Percentiles rank a stretch among this genome's conserved stretches.
These are phyloP conservation scores for Melanotaenia maccullochi DNA, from an alignment of 2,797 vertebrate genomes.

Conservation along the genomic window DNA sequence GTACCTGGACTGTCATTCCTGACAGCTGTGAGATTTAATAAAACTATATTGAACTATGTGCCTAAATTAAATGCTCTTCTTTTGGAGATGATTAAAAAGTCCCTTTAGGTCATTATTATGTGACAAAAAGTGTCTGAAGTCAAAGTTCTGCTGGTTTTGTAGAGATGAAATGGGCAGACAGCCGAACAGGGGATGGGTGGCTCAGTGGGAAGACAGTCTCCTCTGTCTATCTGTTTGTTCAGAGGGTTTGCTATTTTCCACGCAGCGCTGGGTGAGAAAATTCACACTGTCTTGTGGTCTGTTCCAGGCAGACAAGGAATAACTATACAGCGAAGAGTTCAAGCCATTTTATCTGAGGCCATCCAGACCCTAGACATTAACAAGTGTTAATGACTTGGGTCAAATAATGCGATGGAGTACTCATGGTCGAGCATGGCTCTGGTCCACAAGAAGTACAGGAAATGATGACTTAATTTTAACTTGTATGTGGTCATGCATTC, in stretches of 20 bases:
- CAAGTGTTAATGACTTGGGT: conserved; percentile 1
- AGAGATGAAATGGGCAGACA: conserved; percentile 47
- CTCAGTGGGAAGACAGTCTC: conserved; percentile 57
- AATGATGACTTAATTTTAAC: background rate
- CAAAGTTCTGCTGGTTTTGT: background rate
- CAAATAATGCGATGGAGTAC: background rate
- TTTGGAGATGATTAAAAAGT: conserved; percentile 15
- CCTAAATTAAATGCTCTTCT: background rate
- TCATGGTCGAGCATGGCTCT: background rate
- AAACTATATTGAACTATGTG: background rate
- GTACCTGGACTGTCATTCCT: background rate
- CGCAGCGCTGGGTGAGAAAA: conserved; percentile 61
- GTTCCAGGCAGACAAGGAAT: conserved; percentile 19
- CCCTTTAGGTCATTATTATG: background rate
- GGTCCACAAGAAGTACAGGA: background rate
- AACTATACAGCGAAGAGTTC: conserved; percentile 7
- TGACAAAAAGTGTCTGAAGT: background rate
- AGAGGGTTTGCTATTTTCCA: conserved; percentile 78
- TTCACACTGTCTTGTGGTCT: conserved; percentile 67
- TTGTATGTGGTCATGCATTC: background rate
- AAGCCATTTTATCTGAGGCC: conserved; percentile 7
- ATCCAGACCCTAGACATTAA: background rate
- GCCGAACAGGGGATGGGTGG: conserved; percentile 49
- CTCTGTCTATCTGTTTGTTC: conserved; percentile 80
- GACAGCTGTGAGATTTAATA: conserved; percentile 6